These are phyloP conservation scores for Pseudomyrmex gracilis DNA, from an alignment of 1,140 invertebrate genomes.

Conservation along the genomic window DNA sequence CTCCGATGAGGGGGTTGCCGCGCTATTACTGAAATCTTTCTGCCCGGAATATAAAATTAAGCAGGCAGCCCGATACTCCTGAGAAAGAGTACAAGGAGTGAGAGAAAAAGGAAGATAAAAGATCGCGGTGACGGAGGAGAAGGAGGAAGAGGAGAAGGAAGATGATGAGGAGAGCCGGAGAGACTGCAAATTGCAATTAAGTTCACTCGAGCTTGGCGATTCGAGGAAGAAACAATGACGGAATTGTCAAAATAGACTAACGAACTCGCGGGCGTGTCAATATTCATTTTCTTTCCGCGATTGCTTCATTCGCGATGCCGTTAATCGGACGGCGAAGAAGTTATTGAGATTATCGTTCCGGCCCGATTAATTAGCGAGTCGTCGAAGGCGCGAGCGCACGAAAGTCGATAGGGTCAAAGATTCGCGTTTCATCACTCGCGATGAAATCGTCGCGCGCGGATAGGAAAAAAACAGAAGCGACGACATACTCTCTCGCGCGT, in stretches of 20 bases:
- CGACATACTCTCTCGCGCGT: slow-evolving; percentile 59
- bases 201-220: background rate
- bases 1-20: slow-evolving; percentile 53
- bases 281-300: slow-evolving; percentile 5
- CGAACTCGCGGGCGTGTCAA: background rate
- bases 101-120: slow-evolving; percentile 2
- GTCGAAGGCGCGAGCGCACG: slow-evolving; percentile 6
- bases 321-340: background rate
- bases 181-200: slow-evolving; percentile 49
- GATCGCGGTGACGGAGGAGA: background rate
- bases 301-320: background rate
- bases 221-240: background rate
- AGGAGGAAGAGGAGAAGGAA: no score
- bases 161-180: background rate
- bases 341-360: slow-evolving; percentile 7
- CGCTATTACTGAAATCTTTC: slow-evolving; percentile 66
- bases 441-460: slow-evolving; percentile 52
- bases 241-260: background rate
- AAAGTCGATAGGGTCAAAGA: slow-evolving; percentile 21
- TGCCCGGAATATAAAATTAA: slow-evolving; percentile 71
- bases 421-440: slow-evolving; percentile 41
- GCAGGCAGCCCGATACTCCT: slow-evolving; percentile 36
- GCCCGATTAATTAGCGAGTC: slow-evolving; percentile 26
- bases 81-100: slow-evolving; percentile 11
- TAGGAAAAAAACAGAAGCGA: slow-evolving; percentile 62